Base-by-base conservation (phyloP, 2,888 invertebrate genomes). In the Hecatera dysodea region DNA sequence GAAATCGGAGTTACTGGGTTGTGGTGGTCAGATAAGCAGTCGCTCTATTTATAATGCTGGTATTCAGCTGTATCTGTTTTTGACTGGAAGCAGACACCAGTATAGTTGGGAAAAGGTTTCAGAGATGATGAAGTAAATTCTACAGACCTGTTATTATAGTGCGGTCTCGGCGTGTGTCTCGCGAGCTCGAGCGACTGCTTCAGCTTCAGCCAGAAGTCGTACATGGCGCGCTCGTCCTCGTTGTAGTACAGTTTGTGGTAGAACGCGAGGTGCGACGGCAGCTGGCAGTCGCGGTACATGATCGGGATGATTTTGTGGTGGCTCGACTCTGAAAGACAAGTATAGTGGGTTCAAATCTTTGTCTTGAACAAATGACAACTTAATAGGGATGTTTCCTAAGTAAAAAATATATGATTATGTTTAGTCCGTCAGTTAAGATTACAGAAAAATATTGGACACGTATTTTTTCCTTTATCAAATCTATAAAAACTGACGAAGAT, bases 181-280 rank as follows among this genome's bases (percentile, higher is more conserved):
- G 78, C 81, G 15, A 75, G 71, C 19, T 87, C 85, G 2, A 97
- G 91, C 0, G 97, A 97, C 75, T 96, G 93, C 46, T 96, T 93
- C 33, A 98, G 93, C 84, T 97, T 97, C 11, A 96, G 96, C 98
- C 98, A 98, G 92, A 98, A 98, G 90, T 97, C 97, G 86, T 96
- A 97, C 66, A 89, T 83, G 55, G 81, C 90, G 75, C 90, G 91
- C 1, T 94, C 93, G 1, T 79, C 69, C 55, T 96, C 93, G 85
- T 97, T 96, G 78, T 91, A 94, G 77, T 90, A 87, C 67, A 98
- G 93, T 82, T 96, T 96, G 88, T 97, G 97, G 88, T 97, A 97
- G 86, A 97, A 97, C 39, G 95, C 96, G 63, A 98, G 92, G 85
- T 97, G 97, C 36, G 94, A 92, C 1, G 98, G 98, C 79, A 98